These are phyloP conservation scores for Timema cristinae DNA, from an alignment of 2,888 invertebrate species.

Conservation along the genomic window DNA sequence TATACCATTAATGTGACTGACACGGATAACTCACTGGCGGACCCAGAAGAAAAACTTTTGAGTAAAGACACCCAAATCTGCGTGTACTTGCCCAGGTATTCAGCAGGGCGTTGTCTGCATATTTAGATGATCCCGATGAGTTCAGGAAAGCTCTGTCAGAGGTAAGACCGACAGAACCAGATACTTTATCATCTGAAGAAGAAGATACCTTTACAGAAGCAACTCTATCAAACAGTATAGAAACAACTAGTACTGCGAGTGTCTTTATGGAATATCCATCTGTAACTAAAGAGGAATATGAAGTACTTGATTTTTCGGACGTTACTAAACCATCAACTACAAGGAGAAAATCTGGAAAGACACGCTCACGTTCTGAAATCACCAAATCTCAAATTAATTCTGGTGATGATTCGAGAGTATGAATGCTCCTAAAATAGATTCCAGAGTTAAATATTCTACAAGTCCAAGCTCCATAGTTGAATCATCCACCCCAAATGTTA, in stretches of 20 bases:
- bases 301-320: conserved; percentile 73
- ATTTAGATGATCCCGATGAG: conserved; percentile 76
- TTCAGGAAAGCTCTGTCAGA: conserved; percentile 72
- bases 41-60: too few species aligned
- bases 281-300: conserved; percentile 63
- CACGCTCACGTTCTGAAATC: too few species aligned
- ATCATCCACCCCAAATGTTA: too few species aligned
- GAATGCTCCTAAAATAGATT: too few species aligned
- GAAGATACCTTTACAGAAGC: not conserved
- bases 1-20: too few species aligned
- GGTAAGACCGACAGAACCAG: conserved; percentile 67
- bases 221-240: not conserved
- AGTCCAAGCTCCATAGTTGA: too few species aligned
- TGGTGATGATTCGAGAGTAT: too few species aligned
- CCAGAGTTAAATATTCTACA: too few species aligned
- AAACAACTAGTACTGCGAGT: conserved; percentile 5
- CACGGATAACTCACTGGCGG: too few species aligned
- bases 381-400: too few species aligned
- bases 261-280: conserved; percentile 32
- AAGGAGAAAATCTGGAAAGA: conserved; percentile 39
- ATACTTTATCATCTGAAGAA: conserved; percentile 1
- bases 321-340: conserved; percentile 46
- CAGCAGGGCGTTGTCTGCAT: conserved; percentile 76
- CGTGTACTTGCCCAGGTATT: conserved; percentile 80
- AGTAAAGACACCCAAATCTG: conserved; percentile 47